Conservation (phyloP, 2,113 vertebrate genomes). For the Pomatorhinus ruficollis region DNA sequence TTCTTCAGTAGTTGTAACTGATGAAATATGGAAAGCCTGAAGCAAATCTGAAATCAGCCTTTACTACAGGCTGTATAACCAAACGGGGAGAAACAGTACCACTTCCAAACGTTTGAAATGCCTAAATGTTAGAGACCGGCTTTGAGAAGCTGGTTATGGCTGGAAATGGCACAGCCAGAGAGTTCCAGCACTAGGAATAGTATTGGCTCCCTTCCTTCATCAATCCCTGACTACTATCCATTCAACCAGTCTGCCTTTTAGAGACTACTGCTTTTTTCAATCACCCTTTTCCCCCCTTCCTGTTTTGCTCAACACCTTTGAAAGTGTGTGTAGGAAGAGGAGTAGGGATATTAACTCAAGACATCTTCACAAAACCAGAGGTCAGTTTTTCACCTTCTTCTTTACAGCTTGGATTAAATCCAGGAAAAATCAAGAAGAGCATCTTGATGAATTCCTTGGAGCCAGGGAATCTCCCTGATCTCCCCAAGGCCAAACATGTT, state of each 20-base stretch:
- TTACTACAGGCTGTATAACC: neutral
- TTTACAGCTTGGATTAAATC: neutral
- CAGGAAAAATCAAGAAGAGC: neutral
- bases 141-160: neutral
- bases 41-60: neutral
- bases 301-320: neutral
- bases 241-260: neutral
- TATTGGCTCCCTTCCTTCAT: neutral
- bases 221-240: accelerated
- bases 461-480: neutral
- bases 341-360: accelerated
- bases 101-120: neutral
- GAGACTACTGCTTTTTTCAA: neutral
- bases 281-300: neutral
- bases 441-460: neutral
- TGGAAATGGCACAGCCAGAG: neutral
- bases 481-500: neutral
- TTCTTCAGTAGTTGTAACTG: neutral
- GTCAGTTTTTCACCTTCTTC: neutral
- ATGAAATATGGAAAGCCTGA: neutral
- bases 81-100: neutral
- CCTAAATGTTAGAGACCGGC: neutral
- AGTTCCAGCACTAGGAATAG: neutral
- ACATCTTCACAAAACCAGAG: neutral
- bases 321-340: neutral